Conservation (phyloP, 2,113 vertebrate species). For the Tenrec ecaudatus region DNA sequence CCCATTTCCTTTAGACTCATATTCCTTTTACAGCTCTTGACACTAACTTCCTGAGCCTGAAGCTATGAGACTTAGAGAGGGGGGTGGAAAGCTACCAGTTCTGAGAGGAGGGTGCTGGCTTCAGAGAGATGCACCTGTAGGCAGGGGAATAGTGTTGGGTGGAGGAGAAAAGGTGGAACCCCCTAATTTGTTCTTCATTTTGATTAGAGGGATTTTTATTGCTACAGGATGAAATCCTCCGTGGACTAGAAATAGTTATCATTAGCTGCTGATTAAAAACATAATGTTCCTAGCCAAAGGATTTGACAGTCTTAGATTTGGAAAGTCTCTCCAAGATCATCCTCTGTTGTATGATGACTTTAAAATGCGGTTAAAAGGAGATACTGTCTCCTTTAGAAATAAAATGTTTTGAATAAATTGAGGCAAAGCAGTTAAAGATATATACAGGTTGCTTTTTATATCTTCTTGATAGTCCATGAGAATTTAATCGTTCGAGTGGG, state of each 20-base stretch:
- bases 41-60: background rate
- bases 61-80: background rate
- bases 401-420: conserved; percentile 27
- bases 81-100: background rate
- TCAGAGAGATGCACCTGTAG: background rate
- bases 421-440: conserved; percentile 24
- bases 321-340: conserved; percentile 9
- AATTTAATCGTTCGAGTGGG: background rate
- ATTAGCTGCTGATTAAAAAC: conserved; percentile 64
- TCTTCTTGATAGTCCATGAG: conserved; percentile 18
- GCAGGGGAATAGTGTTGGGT: background rate
- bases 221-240: conserved; percentile 1
- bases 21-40: conserved; percentile 24
- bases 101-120: background rate
- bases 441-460: background rate
- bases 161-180: conserved; percentile 22
- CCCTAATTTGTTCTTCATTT: background rate
- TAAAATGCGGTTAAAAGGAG: conserved; percentile 20
- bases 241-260: conserved; percentile 30
- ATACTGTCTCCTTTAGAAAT: conserved; percentile 44
- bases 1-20: conserved; percentile 37
- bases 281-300: conserved; percentile 18
- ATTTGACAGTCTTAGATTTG: conserved; percentile 42
- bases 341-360: background rate
- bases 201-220: conserved; percentile 9